phyloP scores from a whole-genome alignment of 2,888 invertebrate species.

The Tetranychus piercei region DNA sequence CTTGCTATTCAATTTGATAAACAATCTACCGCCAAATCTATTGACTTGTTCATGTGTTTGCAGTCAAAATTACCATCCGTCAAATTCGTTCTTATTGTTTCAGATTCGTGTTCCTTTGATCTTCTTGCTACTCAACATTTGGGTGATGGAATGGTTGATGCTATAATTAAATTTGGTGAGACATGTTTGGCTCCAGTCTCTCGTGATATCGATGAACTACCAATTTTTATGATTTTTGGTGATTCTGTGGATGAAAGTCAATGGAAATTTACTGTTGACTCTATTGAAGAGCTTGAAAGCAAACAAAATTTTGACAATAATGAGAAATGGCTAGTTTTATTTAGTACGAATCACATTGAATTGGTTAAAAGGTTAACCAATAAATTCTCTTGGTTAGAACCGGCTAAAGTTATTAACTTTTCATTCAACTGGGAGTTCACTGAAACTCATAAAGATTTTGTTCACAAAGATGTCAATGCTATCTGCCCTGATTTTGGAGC shows the following conservation, averaged over 20 bases:
- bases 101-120: constrained; percentile 8
- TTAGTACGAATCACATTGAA: not conserved
- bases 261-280: not conserved
- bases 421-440: constrained; percentile 3
- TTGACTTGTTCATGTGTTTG: not conserved
- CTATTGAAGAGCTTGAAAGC: not conserved
- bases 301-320: not conserved
- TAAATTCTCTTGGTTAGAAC: not conserved
- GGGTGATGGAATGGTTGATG: not conserved
- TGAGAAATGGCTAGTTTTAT: not conserved
- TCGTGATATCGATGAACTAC: not conserved
- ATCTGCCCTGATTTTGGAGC: not conserved
- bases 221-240: not conserved
- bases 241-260: not conserved
- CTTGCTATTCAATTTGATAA: not conserved
- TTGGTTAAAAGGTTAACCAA: not conserved
- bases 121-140: not conserved
- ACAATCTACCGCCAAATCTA: not conserved
- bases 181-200: constrained; percentile 1
- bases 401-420: not conserved
- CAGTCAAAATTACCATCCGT: not conserved
- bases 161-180: not conserved
- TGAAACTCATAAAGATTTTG: not conserved
- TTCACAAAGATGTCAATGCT: not conserved
- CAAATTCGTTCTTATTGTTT: not conserved